Evolutionary conservation across 2,888 invertebrate species (phyloP).

Genomic region (Amiota mariae): DNA sequence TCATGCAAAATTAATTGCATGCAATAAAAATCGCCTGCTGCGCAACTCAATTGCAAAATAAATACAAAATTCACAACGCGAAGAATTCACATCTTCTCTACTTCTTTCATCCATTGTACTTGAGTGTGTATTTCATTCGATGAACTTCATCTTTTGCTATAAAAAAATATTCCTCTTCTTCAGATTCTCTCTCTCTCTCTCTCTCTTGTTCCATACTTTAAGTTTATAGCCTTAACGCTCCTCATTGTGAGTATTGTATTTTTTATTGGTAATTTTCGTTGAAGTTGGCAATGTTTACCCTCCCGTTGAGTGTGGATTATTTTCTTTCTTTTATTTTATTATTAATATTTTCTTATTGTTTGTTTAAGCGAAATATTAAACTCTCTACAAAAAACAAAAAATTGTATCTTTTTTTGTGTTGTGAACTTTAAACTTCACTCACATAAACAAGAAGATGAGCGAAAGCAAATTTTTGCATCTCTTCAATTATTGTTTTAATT

Average conservation of each 20-base stretch:
- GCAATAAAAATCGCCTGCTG: constrained; percentile 49
- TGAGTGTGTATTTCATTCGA: neutral
- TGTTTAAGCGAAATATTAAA: neutral
- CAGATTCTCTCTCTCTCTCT: too few species aligned
- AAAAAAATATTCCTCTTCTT: neutral
- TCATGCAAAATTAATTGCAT: constrained; percentile 44
- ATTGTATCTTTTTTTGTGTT: too few species aligned
- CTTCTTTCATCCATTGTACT: neutral
- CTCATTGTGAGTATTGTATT: constrained; percentile 2
- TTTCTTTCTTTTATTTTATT: neutral
- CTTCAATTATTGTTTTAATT: constrained; percentile 11
- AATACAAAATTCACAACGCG: neutral
- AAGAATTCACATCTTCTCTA: neutral
- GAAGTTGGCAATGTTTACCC: constrained; percentile 3
- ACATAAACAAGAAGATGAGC: neutral
- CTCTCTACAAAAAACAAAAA: too few species aligned
- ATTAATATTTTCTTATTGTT: constrained; percentile 27
- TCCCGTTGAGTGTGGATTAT: constrained; percentile 11
- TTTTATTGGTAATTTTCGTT: constrained; percentile 12
- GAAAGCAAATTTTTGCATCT: too few species aligned
- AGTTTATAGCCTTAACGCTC: neutral
- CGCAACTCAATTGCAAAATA: constrained; percentile 40
- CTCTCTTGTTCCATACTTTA: neutral
- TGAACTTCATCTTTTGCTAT: neutral
- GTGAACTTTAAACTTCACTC: neutral